Percentiles rank a stretch among this genome's conserved stretches.
Evolutionary conservation across 2,888 invertebrate species (phyloP).

Genomic region (Idaea straminata): DNA sequence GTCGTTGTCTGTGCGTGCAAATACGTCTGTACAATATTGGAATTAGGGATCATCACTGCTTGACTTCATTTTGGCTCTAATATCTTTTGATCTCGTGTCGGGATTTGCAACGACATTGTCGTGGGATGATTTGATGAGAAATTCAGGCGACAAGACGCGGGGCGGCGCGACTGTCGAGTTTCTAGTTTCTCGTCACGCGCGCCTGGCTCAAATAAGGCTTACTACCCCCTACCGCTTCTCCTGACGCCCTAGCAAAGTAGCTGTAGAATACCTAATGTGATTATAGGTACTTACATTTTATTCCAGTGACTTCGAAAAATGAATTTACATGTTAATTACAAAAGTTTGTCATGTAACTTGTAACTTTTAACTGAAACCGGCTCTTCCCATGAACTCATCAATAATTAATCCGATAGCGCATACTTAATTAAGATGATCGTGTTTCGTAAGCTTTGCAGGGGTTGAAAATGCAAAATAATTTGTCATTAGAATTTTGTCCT

Average conservation of each 20-base stretch:
- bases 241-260: slow-evolving; percentile 60
- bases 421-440: slow-evolving; percentile 26
- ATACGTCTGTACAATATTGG: slow-evolving; percentile 39
- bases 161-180: slow-evolving; percentile 67
- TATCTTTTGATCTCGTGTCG: slow-evolving; percentile 72
- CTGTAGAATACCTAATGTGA: slow-evolving; percentile 71
- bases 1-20: slow-evolving; percentile 10
- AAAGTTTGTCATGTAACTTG: slow-evolving; percentile 27
- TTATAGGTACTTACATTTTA: slow-evolving; percentile 28
- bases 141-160: slow-evolving; percentile 66
- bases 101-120: slow-evolving; percentile 76
- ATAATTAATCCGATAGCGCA: slow-evolving; percentile 31
- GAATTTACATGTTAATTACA: slow-evolving; percentile 30
- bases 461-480: background rate
- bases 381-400: slow-evolving; percentile 25
- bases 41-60: slow-evolving; percentile 52
- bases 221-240: slow-evolving; percentile 63
- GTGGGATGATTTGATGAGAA: slow-evolving; percentile 76
- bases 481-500: slow-evolving; percentile 12
- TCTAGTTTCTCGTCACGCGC: slow-evolving; percentile 78
- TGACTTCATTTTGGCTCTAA: slow-evolving; percentile 72
- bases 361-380: slow-evolving; percentile 23
- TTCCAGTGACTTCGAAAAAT: slow-evolving; percentile 27
- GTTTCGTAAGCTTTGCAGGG: slow-evolving; percentile 9
- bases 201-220: slow-evolving; percentile 75